Base-by-base conservation (phyloP, 2,113 vertebrate species). In the Cisticola juncidis region DNA sequence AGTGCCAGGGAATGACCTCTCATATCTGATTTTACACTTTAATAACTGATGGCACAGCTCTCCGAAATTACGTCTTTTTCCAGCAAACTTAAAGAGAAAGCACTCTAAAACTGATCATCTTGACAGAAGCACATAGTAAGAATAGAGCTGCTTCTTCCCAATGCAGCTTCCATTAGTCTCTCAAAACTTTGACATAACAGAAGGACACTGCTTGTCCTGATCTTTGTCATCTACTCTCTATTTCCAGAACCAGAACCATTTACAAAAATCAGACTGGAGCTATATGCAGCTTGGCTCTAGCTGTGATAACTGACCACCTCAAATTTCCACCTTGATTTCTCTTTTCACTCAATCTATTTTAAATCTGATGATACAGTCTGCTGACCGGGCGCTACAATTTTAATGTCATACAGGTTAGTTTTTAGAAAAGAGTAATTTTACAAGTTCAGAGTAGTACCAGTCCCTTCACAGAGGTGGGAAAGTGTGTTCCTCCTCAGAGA, bases 1-100 rank as follows among this genome's bases (percentile, higher is more conserved):
- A 73, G 71, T 86, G 68, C 65, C 86, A 93, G 66, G 56, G 45
- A 88, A 78, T 77, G 88, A 96, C 96, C 78, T 94, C 81, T 96
- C 68, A 80, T 87, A 81, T 92, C 42, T 76, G 92, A 95, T 92
- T 92, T 95, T 81, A 72, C 58, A 74, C 44, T 83, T 73, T 65
- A 85, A 81, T 65, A 92, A 86, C 24, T 19, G 18, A 92, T 25
- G 35, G n/a, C 53, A 81, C n/a, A 77, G 42, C 25, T 53, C 60
- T 72, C 40, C 56, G 56, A 31, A 92, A 92, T 86, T 73, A 68
- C 20, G 60, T 78, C 28, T 88, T 84, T 82, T 38, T 51, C 92
- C 85, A 88, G 33, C 21, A 82, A 62, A 89, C 47, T 87, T 61
- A 74, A 84, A 89, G 60, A 40, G 51, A 90, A 86, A 72, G n/a